Conservation (phyloP, 1,140 invertebrate species). For the Gonioctena quinquepunctata region DNA sequence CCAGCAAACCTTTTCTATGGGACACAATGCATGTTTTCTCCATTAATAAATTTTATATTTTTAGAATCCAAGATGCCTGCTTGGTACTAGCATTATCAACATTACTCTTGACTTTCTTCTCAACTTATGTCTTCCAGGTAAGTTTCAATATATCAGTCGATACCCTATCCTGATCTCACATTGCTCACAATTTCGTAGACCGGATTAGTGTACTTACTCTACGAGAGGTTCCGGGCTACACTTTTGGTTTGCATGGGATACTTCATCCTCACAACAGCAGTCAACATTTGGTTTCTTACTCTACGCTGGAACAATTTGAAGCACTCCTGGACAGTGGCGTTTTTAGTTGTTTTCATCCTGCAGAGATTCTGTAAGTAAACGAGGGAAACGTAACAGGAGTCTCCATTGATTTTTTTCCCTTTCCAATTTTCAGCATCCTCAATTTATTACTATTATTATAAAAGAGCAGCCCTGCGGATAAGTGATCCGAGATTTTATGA, state of each 20-base stretch:
- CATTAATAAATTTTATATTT: too few species aligned
- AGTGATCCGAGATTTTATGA: constrained; percentile 76
- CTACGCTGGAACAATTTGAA: constrained; percentile 59
- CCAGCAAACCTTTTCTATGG: too few species aligned
- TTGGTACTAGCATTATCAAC: constrained; percentile 67
- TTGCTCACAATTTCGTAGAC: constrained; percentile 57
- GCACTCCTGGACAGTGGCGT: constrained; percentile 60
- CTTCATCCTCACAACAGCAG: constrained; percentile 60
- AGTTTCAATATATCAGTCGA: too few species aligned
- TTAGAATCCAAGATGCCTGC: constrained; percentile 71
- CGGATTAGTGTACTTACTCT: constrained; percentile 69
- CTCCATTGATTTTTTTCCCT: not conserved
- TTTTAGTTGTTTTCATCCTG: constrained; percentile 63
- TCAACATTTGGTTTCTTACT: constrained; percentile 64
- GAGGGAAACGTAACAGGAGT: not conserved
- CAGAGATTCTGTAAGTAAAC: constrained; percentile 64
- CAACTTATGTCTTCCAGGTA: constrained; percentile 76
- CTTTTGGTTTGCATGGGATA: constrained; percentile 62
- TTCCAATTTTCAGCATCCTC: constrained; percentile 64
- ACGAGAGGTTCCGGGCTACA: constrained; percentile 65
- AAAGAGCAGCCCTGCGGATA: constrained; percentile 69
- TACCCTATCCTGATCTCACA: too few species aligned
- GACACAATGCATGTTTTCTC: too few species aligned
- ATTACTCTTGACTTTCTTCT: constrained; percentile 69
- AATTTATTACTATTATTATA: constrained; percentile 76